These are phyloP conservation scores for Penaeus japonicus DNA, from an alignment of 1,140 invertebrate genomes.

Conservation along the genomic window DNA sequence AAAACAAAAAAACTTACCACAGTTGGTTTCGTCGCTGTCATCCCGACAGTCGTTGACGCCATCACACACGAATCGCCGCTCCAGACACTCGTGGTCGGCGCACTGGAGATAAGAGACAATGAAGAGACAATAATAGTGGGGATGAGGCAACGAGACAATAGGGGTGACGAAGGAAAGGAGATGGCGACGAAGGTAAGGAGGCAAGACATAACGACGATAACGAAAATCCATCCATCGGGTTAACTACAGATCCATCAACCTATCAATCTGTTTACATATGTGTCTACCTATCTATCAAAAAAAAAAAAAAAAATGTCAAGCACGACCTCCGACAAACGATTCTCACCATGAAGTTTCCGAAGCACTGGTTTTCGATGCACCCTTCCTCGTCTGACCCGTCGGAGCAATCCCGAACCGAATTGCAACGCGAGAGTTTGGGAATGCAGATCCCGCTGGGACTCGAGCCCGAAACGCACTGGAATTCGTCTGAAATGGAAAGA, in stretches of 20 bases:
- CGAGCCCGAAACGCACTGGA: constrained; percentile 28
- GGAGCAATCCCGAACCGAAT: constrained; percentile 76
- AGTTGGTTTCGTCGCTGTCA: constrained; percentile 60
- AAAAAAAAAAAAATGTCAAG: background rate
- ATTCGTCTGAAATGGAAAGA: background rate
- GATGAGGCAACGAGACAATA: background rate
- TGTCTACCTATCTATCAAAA: background rate
- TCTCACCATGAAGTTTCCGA: constrained; percentile 44
- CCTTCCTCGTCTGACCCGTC: constrained; percentile 78
- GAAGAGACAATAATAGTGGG: background rate
- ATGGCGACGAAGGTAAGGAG: too few relatives aligned
- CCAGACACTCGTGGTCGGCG: constrained; percentile 65
- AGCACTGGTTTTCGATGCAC: constrained; percentile 59
- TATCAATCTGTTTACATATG: background rate
- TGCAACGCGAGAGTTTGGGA: constrained; percentile 78
- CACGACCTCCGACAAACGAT: background rate
- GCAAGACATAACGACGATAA: too few relatives aligned
- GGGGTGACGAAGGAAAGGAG: too few relatives aligned
- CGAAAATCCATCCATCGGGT: too few relatives aligned
- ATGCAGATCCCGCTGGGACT: constrained; percentile 73
- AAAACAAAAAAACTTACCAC: constrained; percentile 7
- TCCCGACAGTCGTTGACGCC: constrained; percentile 61
- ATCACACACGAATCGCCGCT: constrained; percentile 56
- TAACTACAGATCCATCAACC: too few relatives aligned
- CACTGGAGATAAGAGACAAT: constrained; percentile 68